Percentiles rank a stretch among this genome's conserved stretches.
phyloP scores from a whole-genome alignment of 2,888 invertebrate genomes.

The Microplitis deprimator region DNA sequence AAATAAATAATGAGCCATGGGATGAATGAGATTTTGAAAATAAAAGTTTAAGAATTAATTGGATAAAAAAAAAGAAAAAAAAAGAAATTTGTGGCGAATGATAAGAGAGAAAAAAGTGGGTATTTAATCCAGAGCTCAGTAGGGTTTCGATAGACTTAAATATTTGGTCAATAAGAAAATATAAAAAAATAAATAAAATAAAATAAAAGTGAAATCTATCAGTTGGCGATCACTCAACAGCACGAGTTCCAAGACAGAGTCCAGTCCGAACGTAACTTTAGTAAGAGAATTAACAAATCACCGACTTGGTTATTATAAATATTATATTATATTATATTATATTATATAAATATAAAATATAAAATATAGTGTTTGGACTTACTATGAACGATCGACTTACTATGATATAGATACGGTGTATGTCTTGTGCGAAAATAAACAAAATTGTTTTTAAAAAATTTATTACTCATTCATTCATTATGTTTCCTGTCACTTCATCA shows the following conservation, averaged over 20 bases:
- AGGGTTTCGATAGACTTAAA: conserved; percentile 44
- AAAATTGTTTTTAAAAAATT: conserved; percentile 53
- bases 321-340: neutral
- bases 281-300: conserved; percentile 22
- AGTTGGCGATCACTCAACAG: conserved; percentile 9
- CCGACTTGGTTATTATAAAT: neutral
- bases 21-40: conserved; percentile 32
- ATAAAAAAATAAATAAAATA: conserved; percentile 16
- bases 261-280: conserved; percentile 52
- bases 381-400: conserved; percentile 53
- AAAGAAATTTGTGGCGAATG: conserved; percentile 54
- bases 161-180: conserved; percentile 38
- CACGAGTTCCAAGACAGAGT: neutral
- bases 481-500: neutral
- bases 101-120: conserved; percentile 44
- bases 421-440: conserved; percentile 72
- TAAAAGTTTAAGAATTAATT: neutral
- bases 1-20: conserved; percentile 42
- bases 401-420: conserved; percentile 71
- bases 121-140: conserved; percentile 65
- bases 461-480: neutral
- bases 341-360: conserved; percentile 2
- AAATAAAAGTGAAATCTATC: conserved; percentile 4
- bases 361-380: conserved; percentile 40
- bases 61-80: conserved; percentile 44